These are phyloP conservation scores for Troglohyphantes excavatus DNA, from an alignment of 2,888 invertebrate genomes.

Conservation along the genomic window DNA sequence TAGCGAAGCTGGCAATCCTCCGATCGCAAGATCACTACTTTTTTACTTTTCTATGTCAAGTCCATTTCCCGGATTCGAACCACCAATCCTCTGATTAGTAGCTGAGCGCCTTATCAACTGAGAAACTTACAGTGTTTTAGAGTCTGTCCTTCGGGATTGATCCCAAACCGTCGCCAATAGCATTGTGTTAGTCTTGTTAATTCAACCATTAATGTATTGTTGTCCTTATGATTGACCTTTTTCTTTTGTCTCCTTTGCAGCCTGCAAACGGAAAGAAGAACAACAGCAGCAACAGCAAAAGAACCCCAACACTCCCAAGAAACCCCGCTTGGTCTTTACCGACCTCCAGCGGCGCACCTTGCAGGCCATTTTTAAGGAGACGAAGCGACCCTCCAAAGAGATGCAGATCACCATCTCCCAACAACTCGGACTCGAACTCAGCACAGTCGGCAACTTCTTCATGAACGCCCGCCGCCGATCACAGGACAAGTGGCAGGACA, in stretches of 20 bases:
- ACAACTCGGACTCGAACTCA: slow-evolving; percentile 97
- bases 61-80: too few relatives aligned
- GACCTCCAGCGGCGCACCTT: slow-evolving; percentile 99
- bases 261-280: slow-evolving; percentile 98
- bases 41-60: too few relatives aligned
- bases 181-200: too few relatives aligned
- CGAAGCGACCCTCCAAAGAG: slow-evolving; percentile 99
- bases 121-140: too few relatives aligned
- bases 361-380: slow-evolving; percentile 99
- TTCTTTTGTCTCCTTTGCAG: slow-evolving; percentile 84
- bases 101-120: too few relatives aligned
- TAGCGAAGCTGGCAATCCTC: too few relatives aligned
- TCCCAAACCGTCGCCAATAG: too few relatives aligned
- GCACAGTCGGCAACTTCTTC: slow-evolving; percentile 99
- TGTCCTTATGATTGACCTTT: background rate
- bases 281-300: slow-evolving; percentile 80
- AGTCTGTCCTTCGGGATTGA: too few relatives aligned
- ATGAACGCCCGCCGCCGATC: slow-evolving; percentile 99
- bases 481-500: slow-evolving; percentile 94
- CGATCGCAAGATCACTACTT: too few relatives aligned
- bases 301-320: slow-evolving; percentile 90
- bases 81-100: too few relatives aligned
- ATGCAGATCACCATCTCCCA: slow-evolving; percentile 99
- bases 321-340: slow-evolving; percentile 99
- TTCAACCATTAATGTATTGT: background rate